A percentile compares a stretch with the other conserved stretches of the same genome.
Evolutionary conservation across 2,888 invertebrate genomes (phyloP).

Genomic region (Antheraea assamensis): DNA sequence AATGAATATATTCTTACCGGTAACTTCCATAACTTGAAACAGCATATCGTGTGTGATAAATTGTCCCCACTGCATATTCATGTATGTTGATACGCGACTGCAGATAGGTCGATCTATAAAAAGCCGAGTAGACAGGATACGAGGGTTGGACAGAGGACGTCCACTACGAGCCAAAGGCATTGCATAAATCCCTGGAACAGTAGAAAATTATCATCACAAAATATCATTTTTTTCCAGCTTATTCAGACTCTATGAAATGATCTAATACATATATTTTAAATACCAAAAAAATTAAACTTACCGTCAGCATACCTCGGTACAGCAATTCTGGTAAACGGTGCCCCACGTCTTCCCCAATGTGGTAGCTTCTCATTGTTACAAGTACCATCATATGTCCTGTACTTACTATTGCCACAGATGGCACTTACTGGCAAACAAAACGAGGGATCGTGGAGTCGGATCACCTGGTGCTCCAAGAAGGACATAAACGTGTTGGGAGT

Average conservation of each 20-base stretch:
- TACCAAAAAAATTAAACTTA: slow-evolving; percentile 40
- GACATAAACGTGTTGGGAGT: slow-evolving; percentile 76
- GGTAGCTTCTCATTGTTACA: slow-evolving; percentile 89
- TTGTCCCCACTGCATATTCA: slow-evolving; percentile 89
- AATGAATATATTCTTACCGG: slow-evolving; percentile 54
- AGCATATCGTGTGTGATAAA: slow-evolving; percentile 87
- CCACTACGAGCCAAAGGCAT: slow-evolving; percentile 81
- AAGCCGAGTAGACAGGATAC: slow-evolving; percentile 83
- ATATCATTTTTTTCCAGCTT: not conserved
- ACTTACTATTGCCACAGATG: slow-evolving; percentile 62
- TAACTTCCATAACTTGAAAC: slow-evolving; percentile 83
- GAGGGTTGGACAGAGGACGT: slow-evolving; percentile 83
- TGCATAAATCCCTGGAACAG: slow-evolving; percentile 61
- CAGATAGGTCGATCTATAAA: slow-evolving; percentile 77
- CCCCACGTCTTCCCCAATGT: slow-evolving; percentile 84
- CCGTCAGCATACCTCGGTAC: slow-evolving; percentile 84
- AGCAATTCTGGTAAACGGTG: slow-evolving; percentile 82
- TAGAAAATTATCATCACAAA: not conserved
- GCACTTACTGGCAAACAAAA: slow-evolving; percentile 57
- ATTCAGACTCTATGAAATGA: not conserved
- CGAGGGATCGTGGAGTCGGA: slow-evolving; percentile 51
- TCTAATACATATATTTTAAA: no score
- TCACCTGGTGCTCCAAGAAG: slow-evolving; percentile 67
- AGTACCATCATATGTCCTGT: slow-evolving; percentile 89
- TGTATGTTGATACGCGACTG: slow-evolving; percentile 79